Base-by-base conservation (phyloP, 2,888 invertebrate genomes). In the Temnothorax ravouxi region DNA sequence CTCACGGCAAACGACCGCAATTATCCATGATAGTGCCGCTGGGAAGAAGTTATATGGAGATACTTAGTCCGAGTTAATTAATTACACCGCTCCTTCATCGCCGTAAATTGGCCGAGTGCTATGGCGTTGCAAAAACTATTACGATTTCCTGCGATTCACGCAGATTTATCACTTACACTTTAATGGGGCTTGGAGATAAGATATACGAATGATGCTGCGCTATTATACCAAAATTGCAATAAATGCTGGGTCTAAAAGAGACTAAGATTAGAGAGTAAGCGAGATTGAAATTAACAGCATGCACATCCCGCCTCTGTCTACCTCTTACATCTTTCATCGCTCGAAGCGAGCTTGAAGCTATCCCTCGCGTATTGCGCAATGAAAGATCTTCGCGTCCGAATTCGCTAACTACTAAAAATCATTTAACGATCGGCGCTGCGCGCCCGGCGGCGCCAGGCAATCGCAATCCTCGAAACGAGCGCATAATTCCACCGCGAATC, bases 11-110 rank as follows among this genome's bases (percentile, higher is more conserved):
- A 71, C 59, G 79, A 29, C 47, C 59, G 79, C 71, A 80, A 80
- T 80, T 80, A 80, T 80, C 71, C 38, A 13, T 59, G 47, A 44
- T 67, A 67, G 18, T 61, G 59, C 79, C 47, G 71, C 71, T 25
- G 59, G 38, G 15, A 71, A 25, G 59, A 80, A 72, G 25, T 80
- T 71, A 80, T 71, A 80, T 50, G 38, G 71, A 71, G 79, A 80
- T 80, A 80, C 79, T 80, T 80, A 80, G 59, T 71, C 44, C 71
- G 59, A 47, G 59, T 80, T 80, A 80, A 80, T 80, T 80, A 80
- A 80, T 80, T 80, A 80, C 71, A 47, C 34, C 21, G 59, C 71
- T 59, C 13, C 79, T 71, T 69, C 79, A 59, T 79, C 69, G 21
- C 59, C 47, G 59, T 71, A 80, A 80, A 80, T 59, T 72, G 71